Percentiles rank a stretch among this genome's conserved stretches.
These are phyloP conservation scores for Lathronympha strigana DNA, from an alignment of 2,888 invertebrate genomes.

Conservation along the genomic window DNA sequence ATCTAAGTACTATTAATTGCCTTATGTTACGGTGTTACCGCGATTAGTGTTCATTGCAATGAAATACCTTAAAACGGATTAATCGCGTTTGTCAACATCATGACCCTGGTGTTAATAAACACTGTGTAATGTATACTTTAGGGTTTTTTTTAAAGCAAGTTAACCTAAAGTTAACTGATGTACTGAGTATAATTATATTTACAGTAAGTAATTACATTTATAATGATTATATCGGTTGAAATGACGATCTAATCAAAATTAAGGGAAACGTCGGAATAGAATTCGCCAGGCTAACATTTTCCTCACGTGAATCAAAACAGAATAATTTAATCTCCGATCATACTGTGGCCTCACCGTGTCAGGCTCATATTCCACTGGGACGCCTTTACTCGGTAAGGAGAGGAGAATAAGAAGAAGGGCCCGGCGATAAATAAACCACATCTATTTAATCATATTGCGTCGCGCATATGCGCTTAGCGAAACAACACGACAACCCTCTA, in stretches of 20 bases:
- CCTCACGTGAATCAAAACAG: not conserved
- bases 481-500: slow-evolving; percentile 6
- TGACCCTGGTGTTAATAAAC: too few relatives aligned
- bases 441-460: slow-evolving; percentile 31
- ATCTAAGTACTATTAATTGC: too few relatives aligned
- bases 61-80: too few relatives aligned
- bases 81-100: too few relatives aligned
- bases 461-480: slow-evolving; percentile 23
- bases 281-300: not conserved
- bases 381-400: not conserved
- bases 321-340: not conserved
- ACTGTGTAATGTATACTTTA: too few relatives aligned
- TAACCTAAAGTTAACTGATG: too few relatives aligned
- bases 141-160: too few relatives aligned
- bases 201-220: slow-evolving; percentile 14
- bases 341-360: too few relatives aligned
- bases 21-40: too few relatives aligned
- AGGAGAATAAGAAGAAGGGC: not conserved
- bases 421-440: slow-evolving; percentile 16
- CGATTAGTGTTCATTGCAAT: too few relatives aligned
- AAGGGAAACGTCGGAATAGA: not conserved
- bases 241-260: slow-evolving; percentile 42
- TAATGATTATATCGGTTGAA: slow-evolving; percentile 27
- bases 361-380: too few relatives aligned
- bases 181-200: not conserved